phyloP scores from a whole-genome alignment of 2,113 vertebrate genomes.

The Phodopus roborovskii region DNA sequence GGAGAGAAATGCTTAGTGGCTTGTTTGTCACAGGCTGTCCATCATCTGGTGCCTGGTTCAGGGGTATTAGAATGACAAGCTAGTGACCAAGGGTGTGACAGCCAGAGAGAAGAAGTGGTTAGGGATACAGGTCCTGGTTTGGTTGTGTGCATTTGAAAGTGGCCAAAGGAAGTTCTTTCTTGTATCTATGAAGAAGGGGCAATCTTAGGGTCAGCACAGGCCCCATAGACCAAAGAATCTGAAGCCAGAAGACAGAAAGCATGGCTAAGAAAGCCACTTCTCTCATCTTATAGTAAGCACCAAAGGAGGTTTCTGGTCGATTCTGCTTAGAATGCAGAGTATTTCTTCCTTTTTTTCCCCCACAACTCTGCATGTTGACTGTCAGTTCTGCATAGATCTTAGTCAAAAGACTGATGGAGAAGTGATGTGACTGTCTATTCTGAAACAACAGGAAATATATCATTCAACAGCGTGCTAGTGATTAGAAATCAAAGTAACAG shows the following conservation, averaged over 20 bases:
- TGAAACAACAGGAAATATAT: background rate
- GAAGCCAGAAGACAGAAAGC: background rate
- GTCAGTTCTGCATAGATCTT: background rate
- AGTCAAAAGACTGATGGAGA: background rate
- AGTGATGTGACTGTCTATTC: background rate
- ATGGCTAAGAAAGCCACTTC: background rate
- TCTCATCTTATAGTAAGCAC: background rate
- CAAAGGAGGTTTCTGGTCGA: background rate
- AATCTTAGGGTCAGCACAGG: background rate
- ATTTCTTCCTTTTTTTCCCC: background rate
- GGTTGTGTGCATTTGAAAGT: background rate
- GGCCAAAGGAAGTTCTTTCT: background rate
- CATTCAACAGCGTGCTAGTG: background rate
- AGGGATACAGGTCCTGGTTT: background rate
- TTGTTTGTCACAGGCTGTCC: background rate
- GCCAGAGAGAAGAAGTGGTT: background rate
- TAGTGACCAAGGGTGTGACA: background rate
- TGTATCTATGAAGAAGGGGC: background rate
- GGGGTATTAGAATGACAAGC: background rate
- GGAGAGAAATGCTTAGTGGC: background rate
- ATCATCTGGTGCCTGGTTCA: background rate
- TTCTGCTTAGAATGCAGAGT: background rate
- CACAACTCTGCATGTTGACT: background rate
- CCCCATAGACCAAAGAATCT: background rate
- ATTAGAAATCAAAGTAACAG: background rate